These are phyloP conservation scores for Sceloporus tristichus DNA, from an alignment of 2,113 vertebrate species.

Conservation along the genomic window DNA sequence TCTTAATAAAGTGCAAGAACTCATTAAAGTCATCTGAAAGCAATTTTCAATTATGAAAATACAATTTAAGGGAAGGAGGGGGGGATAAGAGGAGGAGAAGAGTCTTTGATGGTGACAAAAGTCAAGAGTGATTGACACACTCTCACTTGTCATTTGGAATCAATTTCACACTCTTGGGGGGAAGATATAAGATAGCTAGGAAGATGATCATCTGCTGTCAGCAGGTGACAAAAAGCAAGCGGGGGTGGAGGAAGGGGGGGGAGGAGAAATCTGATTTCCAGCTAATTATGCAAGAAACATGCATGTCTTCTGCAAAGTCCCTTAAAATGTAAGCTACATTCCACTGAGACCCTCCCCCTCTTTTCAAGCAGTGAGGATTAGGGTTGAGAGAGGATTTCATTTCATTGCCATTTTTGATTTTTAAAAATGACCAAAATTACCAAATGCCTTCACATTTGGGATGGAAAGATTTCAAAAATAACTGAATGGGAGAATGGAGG, in stretches of 20 bases:
- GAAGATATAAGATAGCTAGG: constrained; percentile 59
- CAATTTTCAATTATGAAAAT: constrained; percentile 76
- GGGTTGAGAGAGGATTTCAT: neutral
- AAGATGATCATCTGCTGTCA: constrained; percentile 59
- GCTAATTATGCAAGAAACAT: constrained; percentile 56
- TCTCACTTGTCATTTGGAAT: constrained; percentile 68
- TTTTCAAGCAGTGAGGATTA: neutral
- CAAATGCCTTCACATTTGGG: no score
- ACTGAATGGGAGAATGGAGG: no score
- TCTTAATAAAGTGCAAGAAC: constrained; percentile 61
- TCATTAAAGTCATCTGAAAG: constrained; percentile 67
- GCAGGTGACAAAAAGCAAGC: constrained; percentile 47
- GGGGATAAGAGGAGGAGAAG: constrained; percentile 33
- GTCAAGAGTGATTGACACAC: constrained; percentile 66
- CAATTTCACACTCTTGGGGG: constrained; percentile 65
- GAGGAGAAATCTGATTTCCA: constrained; percentile 52
- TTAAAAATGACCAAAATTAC: no score
- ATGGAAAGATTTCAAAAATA: no score
- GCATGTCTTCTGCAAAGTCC: constrained; percentile 36
- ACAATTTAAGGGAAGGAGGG: constrained; percentile 61
- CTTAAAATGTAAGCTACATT: neutral
- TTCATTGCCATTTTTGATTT: no score
- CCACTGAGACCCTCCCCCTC: no score
- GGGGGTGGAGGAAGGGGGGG: constrained; percentile 3
- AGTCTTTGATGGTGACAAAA: constrained; percentile 69